A percentile compares a stretch with the other conserved stretches of the same genome.
phyloP scores from a whole-genome alignment of 2,888 invertebrate genomes.

The Endomychus coccineus region DNA sequence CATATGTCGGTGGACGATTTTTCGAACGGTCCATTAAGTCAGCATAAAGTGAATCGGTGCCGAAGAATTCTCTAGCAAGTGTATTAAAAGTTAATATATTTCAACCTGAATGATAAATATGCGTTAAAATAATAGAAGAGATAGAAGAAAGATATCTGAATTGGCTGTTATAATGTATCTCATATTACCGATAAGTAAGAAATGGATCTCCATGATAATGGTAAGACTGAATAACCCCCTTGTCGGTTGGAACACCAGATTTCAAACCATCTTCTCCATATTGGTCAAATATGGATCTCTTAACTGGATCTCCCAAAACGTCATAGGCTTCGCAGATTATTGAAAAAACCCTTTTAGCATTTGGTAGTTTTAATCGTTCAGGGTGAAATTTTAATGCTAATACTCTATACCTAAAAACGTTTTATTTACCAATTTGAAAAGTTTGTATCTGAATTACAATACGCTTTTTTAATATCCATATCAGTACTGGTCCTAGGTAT shows the following conservation, averaged over 20 bases:
- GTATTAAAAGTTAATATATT: not conserved
- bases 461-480: slow-evolving; percentile 66
- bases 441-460: slow-evolving; percentile 30
- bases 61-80: slow-evolving; percentile 62
- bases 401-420: slow-evolving; percentile 37
- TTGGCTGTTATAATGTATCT: slow-evolving; percentile 14
- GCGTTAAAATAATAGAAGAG: no score
- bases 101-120: no score
- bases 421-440: not conserved
- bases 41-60: slow-evolving; percentile 73
- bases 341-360: slow-evolving; percentile 51
- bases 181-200: slow-evolving; percentile 64
- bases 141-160: not conserved
- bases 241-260: slow-evolving; percentile 63
- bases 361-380: slow-evolving; percentile 52
- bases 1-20: slow-evolving; percentile 56
- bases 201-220: slow-evolving; percentile 74
- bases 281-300: slow-evolving; percentile 75
- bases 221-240: slow-evolving; percentile 63
- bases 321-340: slow-evolving; percentile 74
- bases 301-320: slow-evolving; percentile 59
- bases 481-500: slow-evolving; percentile 57
- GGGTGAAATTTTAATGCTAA: slow-evolving; percentile 48
- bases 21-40: slow-evolving; percentile 62
- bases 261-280: slow-evolving; percentile 85